Percentiles rank a stretch among this genome's conserved stretches.
phyloP scores from a whole-genome alignment of 2,113 vertebrate genomes.

The Asarcornis scutulata region DNA sequence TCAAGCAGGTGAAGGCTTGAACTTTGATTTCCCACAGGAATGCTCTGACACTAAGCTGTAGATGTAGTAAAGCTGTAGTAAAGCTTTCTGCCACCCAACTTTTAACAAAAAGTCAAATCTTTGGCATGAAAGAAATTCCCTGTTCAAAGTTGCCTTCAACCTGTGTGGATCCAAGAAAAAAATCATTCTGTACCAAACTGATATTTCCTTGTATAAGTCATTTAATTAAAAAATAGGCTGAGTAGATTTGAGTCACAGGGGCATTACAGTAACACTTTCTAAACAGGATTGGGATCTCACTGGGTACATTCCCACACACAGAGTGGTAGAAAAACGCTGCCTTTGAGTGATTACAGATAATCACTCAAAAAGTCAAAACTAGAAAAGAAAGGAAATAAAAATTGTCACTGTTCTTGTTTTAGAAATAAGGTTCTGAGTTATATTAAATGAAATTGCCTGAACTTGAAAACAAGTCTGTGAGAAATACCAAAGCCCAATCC shows the following conservation, averaged over 20 bases:
- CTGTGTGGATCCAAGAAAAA: background rate
- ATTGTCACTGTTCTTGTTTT: background rate
- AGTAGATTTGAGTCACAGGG: constrained; percentile 9
- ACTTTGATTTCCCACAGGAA: background rate
- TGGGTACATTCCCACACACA: background rate
- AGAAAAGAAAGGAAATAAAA: constrained; percentile 14
- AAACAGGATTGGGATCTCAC: background rate
- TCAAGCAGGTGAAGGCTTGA: background rate
- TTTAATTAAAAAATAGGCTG: constrained; percentile 18
- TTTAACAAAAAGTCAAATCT: background rate
- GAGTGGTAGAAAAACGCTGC: background rate
- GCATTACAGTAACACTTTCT: background rate
- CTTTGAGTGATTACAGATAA: constrained; percentile 28
- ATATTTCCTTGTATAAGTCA: constrained; percentile 13
- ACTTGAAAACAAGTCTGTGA: background rate
- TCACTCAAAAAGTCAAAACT: constrained; percentile 7
- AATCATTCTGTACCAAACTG: background rate
- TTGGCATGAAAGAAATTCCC: background rate
- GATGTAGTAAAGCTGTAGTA: background rate
- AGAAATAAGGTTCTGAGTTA: background rate
- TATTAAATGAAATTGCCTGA: background rate
- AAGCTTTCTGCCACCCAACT: background rate
- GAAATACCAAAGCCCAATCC: background rate
- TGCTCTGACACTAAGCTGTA: background rate
- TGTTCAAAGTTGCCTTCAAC: background rate